phyloP scores from a whole-genome alignment of 2,888 invertebrate species.

The Apomyelois bistriatella region DNA sequence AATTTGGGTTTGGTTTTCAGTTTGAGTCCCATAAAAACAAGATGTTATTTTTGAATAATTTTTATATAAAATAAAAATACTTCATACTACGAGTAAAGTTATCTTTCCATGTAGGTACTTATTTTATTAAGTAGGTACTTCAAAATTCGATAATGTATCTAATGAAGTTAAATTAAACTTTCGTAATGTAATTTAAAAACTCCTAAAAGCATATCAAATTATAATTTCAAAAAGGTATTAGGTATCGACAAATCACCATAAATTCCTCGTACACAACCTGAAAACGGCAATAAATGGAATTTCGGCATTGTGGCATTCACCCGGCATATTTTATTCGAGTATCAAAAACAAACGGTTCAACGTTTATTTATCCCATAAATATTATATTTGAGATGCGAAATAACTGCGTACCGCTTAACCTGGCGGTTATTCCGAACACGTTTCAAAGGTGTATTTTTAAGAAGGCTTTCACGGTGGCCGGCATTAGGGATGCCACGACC shows the following conservation, averaged over 20 bases:
- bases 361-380: conserved; percentile 33
- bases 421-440: conserved; percentile 70
- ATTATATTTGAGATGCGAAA: conserved; percentile 36
- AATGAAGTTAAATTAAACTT: no score
- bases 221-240: background rate
- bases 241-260: background rate
- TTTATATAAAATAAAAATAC: no score
- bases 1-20: no score
- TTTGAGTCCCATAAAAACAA: no score
- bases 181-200: background rate
- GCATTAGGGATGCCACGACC: conserved; percentile 65
- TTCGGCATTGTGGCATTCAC: conserved; percentile 12
- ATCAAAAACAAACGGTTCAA: conserved; percentile 27
- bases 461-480: conserved; percentile 67
- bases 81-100: no score
- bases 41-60: no score
- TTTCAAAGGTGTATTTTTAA: conserved; percentile 75
- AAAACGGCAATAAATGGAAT: conserved; percentile 1
- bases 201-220: background rate
- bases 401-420: conserved; percentile 35
- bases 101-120: no score
- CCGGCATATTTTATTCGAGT: conserved; percentile 22
- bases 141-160: no score
- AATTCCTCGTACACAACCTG: background rate
- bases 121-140: no score